Conservation (phyloP, 2,888 invertebrate species). For the Peribatodes rhomboidaria region DNA sequence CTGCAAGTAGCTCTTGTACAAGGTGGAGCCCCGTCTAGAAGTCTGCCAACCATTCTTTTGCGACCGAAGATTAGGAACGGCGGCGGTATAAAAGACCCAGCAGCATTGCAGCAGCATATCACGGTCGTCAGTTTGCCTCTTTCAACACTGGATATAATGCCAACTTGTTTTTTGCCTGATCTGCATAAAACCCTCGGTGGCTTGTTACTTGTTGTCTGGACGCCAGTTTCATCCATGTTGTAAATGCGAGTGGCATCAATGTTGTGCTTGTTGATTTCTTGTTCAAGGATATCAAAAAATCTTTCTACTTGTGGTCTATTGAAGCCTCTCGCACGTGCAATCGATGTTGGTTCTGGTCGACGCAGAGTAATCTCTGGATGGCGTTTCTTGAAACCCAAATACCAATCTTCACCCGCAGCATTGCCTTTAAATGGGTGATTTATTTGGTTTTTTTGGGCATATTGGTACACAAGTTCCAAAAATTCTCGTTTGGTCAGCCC, state of each 20-base stretch:
- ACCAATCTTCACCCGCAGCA: too few relatives aligned
- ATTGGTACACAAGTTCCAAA: too few relatives aligned
- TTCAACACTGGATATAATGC: not conserved
- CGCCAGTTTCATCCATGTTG: constrained; percentile 12
- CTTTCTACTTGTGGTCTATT: too few relatives aligned
- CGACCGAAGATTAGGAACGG: not conserved
- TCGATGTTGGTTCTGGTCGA: constrained; percentile 2
- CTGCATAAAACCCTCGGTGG: not conserved
- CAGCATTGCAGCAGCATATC: not conserved
- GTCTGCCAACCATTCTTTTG: not conserved
- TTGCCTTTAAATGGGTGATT: too few relatives aligned
- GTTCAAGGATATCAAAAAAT: not conserved
- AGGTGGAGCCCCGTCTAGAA: too few relatives aligned
- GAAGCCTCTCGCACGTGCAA: too few relatives aligned
- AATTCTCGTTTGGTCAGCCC: too few relatives aligned
- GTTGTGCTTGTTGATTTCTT: not conserved
- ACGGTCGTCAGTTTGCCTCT: not conserved
- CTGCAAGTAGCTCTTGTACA: too few relatives aligned
- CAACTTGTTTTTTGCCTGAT: not conserved
- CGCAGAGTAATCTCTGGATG: too few relatives aligned
- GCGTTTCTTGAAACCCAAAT: too few relatives aligned
- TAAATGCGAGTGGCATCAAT: too few relatives aligned
- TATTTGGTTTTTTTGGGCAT: too few relatives aligned
- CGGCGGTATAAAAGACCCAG: not conserved
- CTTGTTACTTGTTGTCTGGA: not conserved